These are phyloP conservation scores for Aphidius gifuensis DNA, from an alignment of 1,140 invertebrate species.

Conservation along the genomic window DNA sequence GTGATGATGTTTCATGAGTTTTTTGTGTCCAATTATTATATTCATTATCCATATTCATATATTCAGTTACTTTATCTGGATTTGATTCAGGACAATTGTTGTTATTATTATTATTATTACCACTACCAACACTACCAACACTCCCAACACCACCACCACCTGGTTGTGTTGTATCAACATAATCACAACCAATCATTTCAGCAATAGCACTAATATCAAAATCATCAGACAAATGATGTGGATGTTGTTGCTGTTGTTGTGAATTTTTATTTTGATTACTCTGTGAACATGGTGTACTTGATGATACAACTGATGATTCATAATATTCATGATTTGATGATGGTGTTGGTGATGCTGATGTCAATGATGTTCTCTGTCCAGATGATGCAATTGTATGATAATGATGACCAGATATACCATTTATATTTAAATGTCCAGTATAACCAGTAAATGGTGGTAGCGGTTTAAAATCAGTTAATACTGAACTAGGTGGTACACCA, in stretches of 20 bases:
- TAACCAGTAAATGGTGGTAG: slow-evolving; percentile 82
- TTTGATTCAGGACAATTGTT: slow-evolving; percentile 57
- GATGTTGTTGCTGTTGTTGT: slow-evolving; percentile 32
- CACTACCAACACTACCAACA: slow-evolving; percentile 59
- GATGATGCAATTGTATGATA: slow-evolving; percentile 73
- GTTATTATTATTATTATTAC: slow-evolving; percentile 37
- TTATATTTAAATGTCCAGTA: slow-evolving; percentile 77
- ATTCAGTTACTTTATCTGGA: slow-evolving; percentile 62
- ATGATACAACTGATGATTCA: slow-evolving; percentile 49
- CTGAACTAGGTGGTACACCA: slow-evolving; percentile 44
- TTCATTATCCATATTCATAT: slow-evolving; percentile 83
- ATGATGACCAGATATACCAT: slow-evolving; percentile 82
- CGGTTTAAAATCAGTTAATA: slow-evolving; percentile 79
- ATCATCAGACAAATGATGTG: slow-evolving; percentile 58
- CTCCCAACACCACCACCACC: slow-evolving; percentile 63
- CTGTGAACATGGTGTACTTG: slow-evolving; percentile 50
- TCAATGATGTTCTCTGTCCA: slow-evolving; percentile 43
- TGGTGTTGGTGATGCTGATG: slow-evolving; percentile 48
- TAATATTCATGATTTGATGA: slow-evolving; percentile 51
- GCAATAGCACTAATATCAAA: slow-evolving; percentile 85
- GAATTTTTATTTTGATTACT: slow-evolving; percentile 41
- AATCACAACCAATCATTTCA: slow-evolving; percentile 84
- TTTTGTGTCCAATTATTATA: slow-evolving; percentile 72
- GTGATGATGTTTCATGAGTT: slow-evolving; percentile 51
- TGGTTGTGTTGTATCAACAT: slow-evolving; percentile 79